phyloP scores from a whole-genome alignment of 2,888 invertebrate genomes.

The Copidosoma aretas region DNA sequence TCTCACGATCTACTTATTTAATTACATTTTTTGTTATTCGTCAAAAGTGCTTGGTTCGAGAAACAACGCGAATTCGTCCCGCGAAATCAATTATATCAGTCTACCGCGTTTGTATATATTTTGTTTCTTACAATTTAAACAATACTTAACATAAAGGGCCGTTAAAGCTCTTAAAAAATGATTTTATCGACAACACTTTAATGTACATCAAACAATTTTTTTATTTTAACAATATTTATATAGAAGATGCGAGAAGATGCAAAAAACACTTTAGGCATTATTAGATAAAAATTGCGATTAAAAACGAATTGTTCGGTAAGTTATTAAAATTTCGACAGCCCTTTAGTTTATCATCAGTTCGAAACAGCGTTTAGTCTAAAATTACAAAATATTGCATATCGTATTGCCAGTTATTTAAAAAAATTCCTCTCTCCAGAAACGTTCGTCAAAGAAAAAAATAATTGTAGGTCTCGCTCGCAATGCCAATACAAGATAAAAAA shows the following conservation, averaged over 20 bases:
- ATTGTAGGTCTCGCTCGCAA: slow-evolving; percentile 26
- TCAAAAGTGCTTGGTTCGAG: slow-evolving; percentile 10
- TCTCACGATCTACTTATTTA: no score
- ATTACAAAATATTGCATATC: slow-evolving; percentile 29
- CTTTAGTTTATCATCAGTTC: slow-evolving; percentile 7
- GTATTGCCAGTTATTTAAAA: slow-evolving; percentile 12
- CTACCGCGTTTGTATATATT: slow-evolving; percentile 12
- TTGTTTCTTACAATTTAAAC: slow-evolving; percentile 22
- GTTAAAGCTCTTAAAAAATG: slow-evolving; percentile 12
- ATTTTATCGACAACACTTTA: slow-evolving; percentile 11
- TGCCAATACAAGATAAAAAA: slow-evolving; percentile 25
- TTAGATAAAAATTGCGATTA: neutral
- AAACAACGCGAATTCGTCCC: slow-evolving; percentile 28
- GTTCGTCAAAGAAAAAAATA: slow-evolving; percentile 13
- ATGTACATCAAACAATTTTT: slow-evolving; percentile 2
- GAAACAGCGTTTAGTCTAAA: slow-evolving; percentile 21
- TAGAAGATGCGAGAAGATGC: no score
- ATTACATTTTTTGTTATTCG: neutral
- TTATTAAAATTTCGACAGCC: slow-evolving; percentile 1
- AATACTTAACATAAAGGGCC: slow-evolving; percentile 23
- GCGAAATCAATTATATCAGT: slow-evolving; percentile 35
- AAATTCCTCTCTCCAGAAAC: neutral
- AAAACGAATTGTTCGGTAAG: neutral
- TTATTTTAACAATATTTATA: neutral
- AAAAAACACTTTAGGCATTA: neutral